Conservation (phyloP, 2,888 invertebrate species). For the Eristalis intricaria region DNA sequence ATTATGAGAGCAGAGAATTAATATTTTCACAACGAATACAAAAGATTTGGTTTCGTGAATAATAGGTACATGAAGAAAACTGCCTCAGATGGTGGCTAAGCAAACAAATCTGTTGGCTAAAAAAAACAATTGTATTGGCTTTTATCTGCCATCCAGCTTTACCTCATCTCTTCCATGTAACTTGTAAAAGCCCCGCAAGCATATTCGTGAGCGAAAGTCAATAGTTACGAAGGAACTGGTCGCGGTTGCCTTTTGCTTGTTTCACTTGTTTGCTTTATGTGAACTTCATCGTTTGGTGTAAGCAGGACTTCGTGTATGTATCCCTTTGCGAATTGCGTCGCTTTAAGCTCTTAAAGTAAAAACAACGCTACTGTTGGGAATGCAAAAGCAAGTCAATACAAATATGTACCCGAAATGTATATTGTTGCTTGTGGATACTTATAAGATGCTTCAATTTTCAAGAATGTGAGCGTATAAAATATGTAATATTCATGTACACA, state of each 20-base stretch:
- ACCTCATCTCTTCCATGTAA: background rate
- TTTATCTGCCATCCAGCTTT: conserved; percentile 13
- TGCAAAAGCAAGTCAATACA: background rate
- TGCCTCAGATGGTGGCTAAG: background rate
- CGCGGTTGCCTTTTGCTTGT: conserved; percentile 31
- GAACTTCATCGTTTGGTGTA: conserved; percentile 11
- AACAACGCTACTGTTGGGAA: conserved; percentile 8
- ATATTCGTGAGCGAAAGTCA: conserved; percentile 33
- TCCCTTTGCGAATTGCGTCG: conserved; percentile 26
- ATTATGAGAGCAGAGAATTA: background rate
- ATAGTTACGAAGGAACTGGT: conserved; percentile 9
- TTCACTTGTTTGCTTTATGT: conserved; percentile 3
- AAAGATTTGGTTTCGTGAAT: background rate
- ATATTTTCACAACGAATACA: background rate
- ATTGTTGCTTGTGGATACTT: background rate
- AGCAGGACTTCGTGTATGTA: conserved; percentile 20
- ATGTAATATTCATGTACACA: background rate
- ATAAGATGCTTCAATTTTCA: background rate
- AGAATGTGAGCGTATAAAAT: background rate
- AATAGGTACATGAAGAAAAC: background rate
- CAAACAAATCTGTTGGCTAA: conserved; percentile 22
- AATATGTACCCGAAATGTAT: background rate
- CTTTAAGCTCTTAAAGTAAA: conserved; percentile 22
- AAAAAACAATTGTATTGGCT: conserved; percentile 13
- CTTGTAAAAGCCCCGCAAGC: conserved; percentile 33